A percentile compares a stretch with the other conserved stretches of the same genome.
Evolutionary conservation across 2,888 invertebrate species (phyloP).

Genomic region (Drosophila prolongata): DNA sequence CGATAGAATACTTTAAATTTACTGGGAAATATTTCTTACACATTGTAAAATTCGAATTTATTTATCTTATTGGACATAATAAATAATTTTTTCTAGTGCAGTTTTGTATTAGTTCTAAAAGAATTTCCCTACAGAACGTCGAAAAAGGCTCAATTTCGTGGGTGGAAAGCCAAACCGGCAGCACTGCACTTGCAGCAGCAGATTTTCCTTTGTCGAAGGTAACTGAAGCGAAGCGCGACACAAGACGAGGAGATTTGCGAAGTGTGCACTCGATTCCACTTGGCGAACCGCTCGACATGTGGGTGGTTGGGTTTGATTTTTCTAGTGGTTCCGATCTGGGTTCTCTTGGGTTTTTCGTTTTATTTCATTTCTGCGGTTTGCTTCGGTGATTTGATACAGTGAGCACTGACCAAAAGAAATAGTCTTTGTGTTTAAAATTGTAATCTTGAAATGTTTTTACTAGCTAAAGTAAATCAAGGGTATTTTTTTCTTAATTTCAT

Average conservation of each 20-base stretch:
- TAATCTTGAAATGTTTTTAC: no score
- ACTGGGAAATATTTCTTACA: no score
- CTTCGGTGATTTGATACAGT: constrained; percentile 26
- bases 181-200: constrained; percentile 32
- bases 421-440: no score
- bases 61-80: no score
- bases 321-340: constrained; percentile 40
- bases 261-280: constrained; percentile 46
- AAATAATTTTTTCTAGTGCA: no score
- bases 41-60: no score
- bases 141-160: constrained; percentile 1
- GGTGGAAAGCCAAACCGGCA: constrained; percentile 5
- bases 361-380: constrained; percentile 28
- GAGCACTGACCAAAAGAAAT: not conserved
- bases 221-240: constrained; percentile 73
- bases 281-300: constrained; percentile 32
- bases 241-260: constrained; percentile 31
- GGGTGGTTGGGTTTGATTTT: constrained; percentile 41
- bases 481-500: no score
- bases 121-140: no score
- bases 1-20: no score
- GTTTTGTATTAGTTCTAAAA: no score
- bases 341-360: constrained; percentile 20
- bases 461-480: no score
- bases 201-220: constrained; percentile 67